Conservation (phyloP, 2,113 vertebrate species). For the Apteryx mantelli region DNA sequence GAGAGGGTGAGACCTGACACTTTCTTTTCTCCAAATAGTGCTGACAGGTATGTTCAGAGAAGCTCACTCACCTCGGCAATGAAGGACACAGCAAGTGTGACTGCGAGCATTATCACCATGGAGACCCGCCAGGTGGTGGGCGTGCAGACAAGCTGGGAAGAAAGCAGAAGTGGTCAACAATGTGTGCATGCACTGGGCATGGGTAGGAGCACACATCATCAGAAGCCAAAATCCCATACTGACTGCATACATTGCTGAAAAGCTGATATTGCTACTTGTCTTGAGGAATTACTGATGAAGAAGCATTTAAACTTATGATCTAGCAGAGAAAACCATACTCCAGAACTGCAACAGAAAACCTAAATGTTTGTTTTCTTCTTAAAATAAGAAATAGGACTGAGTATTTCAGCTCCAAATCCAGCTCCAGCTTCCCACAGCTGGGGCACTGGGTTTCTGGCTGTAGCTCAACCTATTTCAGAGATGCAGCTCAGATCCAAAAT, state of each 20-base stretch:
- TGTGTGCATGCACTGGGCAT: neutral
- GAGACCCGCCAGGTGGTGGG: constrained; percentile 74
- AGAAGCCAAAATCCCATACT: neutral
- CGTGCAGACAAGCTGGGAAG: constrained; percentile 76
- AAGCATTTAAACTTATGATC: neutral
- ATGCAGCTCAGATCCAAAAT: neutral
- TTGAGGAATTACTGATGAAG: neutral
- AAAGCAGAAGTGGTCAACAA: neutral
- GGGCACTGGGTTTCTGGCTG: neutral
- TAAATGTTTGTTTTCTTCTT: neutral
- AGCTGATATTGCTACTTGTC: neutral
- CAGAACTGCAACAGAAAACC: neutral
- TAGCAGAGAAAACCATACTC: neutral
- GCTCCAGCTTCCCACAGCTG: neutral
- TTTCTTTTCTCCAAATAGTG: neutral
- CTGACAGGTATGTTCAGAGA: neutral
- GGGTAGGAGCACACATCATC: neutral
- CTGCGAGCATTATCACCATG: constrained; percentile 73
- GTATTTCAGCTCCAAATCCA: neutral
- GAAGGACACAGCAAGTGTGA: constrained; percentile 72
- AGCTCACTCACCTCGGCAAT: constrained; percentile 72
- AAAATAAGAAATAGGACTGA: neutral
- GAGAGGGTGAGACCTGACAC: neutral
- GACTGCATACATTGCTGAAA: neutral
- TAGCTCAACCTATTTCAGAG: neutral